Evolutionary conservation across 1,140 invertebrate species (phyloP).

Genomic region (Drosophila mojavensis): DNA sequence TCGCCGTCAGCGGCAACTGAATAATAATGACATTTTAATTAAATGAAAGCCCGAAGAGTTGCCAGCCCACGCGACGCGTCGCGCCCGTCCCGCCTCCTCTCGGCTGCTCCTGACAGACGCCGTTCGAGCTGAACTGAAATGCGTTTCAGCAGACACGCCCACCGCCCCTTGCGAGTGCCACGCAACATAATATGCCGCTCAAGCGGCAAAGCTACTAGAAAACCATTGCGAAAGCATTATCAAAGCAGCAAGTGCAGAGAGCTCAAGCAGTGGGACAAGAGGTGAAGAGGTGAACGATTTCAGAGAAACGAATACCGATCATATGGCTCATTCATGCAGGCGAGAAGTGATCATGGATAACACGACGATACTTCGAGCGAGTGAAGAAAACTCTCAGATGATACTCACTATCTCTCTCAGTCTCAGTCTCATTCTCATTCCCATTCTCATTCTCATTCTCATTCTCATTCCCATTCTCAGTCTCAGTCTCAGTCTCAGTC

Average conservation of each 20-base stretch:
- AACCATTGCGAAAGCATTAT: neutral
- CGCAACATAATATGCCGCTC: neutral
- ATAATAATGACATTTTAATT: conserved; percentile 61
- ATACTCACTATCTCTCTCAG: no score
- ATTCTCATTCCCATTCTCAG: neutral
- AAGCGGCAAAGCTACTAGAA: no score
- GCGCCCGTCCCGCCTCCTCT: neutral
- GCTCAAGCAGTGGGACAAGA: no score
- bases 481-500: no score
- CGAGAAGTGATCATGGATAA: no score
- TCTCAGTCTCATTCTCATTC: neutral
- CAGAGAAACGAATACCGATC: no score
- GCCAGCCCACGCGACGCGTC: neutral
- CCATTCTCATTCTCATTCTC: neutral
- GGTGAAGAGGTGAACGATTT: no score
- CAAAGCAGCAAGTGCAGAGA: no score
- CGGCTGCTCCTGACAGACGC: conserved; percentile 11
- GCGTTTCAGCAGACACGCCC: neutral
- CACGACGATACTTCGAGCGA: no score
- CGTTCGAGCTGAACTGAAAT: neutral
- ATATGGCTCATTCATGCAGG: no score
- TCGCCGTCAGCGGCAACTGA: neutral
- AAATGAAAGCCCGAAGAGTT: conserved; percentile 41
- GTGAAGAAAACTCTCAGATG: no score
- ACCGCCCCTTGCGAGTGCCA: no score